Conservation (phyloP, 2,888 invertebrate species). For the Anorthoa munda region DNA sequence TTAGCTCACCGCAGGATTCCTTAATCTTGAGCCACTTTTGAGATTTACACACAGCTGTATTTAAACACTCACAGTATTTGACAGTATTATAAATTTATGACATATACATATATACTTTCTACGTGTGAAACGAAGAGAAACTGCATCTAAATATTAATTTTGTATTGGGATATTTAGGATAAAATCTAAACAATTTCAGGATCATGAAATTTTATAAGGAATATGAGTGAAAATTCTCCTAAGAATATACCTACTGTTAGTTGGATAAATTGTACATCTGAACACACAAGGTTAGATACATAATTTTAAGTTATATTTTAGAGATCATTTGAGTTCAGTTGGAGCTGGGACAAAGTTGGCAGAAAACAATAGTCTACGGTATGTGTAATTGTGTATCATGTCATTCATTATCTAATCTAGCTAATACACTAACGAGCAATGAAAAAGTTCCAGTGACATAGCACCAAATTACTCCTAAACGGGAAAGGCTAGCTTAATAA, state of each 20-base stretch:
- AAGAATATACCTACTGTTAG: background rate
- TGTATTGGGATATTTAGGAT: no score
- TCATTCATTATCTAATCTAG: conserved; percentile 3
- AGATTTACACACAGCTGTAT: background rate
- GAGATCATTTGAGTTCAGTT: background rate
- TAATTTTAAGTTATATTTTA: background rate
- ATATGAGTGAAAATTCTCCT: background rate
- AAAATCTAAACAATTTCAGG: background rate
- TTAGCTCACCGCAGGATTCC: conserved; percentile 2
- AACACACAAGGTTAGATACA: background rate
- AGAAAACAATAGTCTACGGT: conserved; percentile 7
- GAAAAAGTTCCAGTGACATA: no score
- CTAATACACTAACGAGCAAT: no score
- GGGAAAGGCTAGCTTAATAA: no score
- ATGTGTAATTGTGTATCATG: conserved; percentile 10
- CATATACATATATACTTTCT: no score
- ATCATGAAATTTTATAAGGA: background rate
- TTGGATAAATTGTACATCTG: background rate
- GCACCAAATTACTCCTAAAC: no score
- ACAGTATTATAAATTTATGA: background rate
- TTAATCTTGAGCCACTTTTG: background rate
- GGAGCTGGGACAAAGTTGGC: background rate
- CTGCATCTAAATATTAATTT: no score
- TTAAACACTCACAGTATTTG: background rate
- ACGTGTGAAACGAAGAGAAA: background rate